phyloP scores from a whole-genome alignment of 2,113 vertebrate species.

The Megaceryle maxima region DNA sequence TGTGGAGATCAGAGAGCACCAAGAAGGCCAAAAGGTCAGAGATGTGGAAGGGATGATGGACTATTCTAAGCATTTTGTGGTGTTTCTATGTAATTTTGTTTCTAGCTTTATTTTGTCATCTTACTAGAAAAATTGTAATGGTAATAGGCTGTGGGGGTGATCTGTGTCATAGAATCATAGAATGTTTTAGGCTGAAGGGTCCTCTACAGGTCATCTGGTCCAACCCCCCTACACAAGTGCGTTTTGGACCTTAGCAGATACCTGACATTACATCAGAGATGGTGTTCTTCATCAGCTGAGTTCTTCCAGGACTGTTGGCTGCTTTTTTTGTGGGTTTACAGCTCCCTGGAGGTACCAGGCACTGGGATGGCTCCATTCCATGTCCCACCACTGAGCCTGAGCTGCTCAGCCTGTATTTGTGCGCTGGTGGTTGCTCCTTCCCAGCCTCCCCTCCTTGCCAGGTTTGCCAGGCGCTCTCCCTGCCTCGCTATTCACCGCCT shows the following conservation, averaged over 20 bases:
- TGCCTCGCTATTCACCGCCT: background rate
- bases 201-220: too few relatives aligned
- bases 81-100: background rate
- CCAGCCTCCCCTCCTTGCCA: background rate
- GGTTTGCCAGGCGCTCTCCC: background rate
- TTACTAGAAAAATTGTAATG: background rate
- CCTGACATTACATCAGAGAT: too few relatives aligned
- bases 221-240: too few relatives aligned
- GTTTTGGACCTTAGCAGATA: background rate
- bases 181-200: too few relatives aligned
- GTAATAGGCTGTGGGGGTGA: background rate
- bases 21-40: background rate
- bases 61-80: background rate
- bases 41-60: background rate
- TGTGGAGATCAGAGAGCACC: background rate
- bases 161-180: background rate
- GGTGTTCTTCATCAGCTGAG: too few relatives aligned
- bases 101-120: background rate
- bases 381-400: background rate
- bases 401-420: background rate
- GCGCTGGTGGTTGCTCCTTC: background rate
- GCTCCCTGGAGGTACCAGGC: rapidly evolving
- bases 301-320: background rate
- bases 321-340: rapidly evolving
- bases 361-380: rapidly evolving